Percentiles rank a stretch among this genome's conserved stretches.
Evolutionary conservation across 2,113 vertebrate genomes (phyloP).

Genomic region (Syngnathus scovelli): DNA sequence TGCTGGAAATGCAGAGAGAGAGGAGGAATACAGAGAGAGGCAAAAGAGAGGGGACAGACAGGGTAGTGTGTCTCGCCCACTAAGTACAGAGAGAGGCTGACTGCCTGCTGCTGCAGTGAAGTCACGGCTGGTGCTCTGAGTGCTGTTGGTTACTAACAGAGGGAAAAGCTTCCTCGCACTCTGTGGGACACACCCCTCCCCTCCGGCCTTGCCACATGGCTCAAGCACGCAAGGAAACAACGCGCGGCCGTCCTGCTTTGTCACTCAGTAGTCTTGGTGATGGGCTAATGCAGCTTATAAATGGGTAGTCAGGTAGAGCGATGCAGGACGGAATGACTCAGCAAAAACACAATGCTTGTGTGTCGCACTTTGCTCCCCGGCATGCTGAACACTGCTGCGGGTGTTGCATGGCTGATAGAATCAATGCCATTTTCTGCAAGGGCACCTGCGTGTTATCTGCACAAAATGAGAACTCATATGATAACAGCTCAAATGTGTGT

Average conservation of each 20-base stretch:
- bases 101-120: conserved; percentile 68
- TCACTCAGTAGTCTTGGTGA: conserved; percentile 36
- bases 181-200: conserved; percentile 56
- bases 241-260: conserved; percentile 29
- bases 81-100: conserved; percentile 27
- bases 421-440: neutral
- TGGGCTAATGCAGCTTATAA: conserved; percentile 55
- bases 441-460: neutral
- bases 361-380: conserved; percentile 49
- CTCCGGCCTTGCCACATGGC: conserved; percentile 22
- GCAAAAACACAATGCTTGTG: conserved; percentile 34
- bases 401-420: neutral
- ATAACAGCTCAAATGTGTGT: neutral
- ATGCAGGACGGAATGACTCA: conserved; percentile 34
- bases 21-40: conserved; percentile 30
- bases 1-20: conserved; percentile 42
- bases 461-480: neutral
- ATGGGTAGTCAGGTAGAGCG: conserved; percentile 40
- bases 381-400: neutral
- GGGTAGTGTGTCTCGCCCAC: conserved; percentile 60
- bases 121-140: conserved; percentile 58
- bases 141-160: conserved; percentile 63
- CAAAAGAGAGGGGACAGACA: conserved; percentile 61
- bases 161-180: conserved; percentile 47
- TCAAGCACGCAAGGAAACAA: conserved; percentile 16